A percentile compares a stretch with the other conserved stretches of the same genome.
phyloP scores from a whole-genome alignment of 1,140 invertebrate species.

The Aphidius ervi region DNA sequence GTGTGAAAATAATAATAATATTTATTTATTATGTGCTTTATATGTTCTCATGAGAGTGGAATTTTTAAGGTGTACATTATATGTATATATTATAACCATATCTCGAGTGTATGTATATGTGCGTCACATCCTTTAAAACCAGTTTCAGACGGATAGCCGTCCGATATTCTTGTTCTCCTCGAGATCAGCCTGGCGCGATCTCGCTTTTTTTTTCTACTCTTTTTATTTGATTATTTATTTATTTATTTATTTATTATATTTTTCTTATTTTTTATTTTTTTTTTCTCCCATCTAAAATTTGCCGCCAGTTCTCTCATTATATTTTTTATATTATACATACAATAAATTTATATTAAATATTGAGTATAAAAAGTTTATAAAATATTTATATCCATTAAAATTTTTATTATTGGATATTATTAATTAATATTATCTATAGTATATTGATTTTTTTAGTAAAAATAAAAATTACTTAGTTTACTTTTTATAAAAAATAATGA shows the following conservation, averaged over 20 bases:
- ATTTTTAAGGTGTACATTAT: conserved; percentile 40
- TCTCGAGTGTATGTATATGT: conserved; percentile 27
- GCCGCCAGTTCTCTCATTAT: too few species aligned
- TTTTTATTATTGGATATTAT: too few species aligned
- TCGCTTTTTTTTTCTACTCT: conserved; percentile 29
- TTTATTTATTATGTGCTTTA: too few species aligned
- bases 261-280: conserved; percentile 14
- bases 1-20: too few species aligned
- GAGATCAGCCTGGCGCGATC: conserved; percentile 28
- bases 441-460: too few species aligned
- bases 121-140: conserved; percentile 48
- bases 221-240: conserved; percentile 9
- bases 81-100: not conserved
- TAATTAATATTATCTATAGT: too few species aligned
- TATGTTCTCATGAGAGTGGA: conserved; percentile 22
- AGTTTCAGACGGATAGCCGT: conserved; percentile 43
- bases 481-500: too few species aligned
- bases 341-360: too few species aligned
- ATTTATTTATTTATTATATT: conserved; percentile 27
- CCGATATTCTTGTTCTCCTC: conserved; percentile 29
- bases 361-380: too few species aligned
- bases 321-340: too few species aligned
- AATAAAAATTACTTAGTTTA: too few species aligned
- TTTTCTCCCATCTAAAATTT: not conserved
- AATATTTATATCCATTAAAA: too few species aligned